Conservation (phyloP, 2,888 invertebrate genomes). For the Cheilosia grossa region DNA sequence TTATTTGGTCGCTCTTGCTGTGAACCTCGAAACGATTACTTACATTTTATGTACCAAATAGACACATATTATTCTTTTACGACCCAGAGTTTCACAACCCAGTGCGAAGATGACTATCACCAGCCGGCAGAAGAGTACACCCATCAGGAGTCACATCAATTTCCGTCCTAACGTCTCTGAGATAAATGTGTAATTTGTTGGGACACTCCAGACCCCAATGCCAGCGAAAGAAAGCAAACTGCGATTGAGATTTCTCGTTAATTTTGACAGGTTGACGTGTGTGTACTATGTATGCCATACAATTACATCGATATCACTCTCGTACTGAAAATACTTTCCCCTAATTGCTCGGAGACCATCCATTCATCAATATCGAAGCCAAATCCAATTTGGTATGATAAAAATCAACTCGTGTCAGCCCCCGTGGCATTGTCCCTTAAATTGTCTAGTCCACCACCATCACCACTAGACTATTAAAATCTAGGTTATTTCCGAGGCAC, state of each 20-base stretch:
- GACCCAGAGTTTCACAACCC: not conserved
- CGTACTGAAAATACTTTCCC: not conserved
- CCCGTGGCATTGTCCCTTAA: conserved; percentile 24
- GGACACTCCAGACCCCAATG: not conserved
- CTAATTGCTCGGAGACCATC: conserved; percentile 1
- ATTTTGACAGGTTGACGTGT: too few species aligned
- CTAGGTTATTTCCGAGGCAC: conserved; percentile 20
- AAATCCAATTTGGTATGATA: conserved; percentile 21
- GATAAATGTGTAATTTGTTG: conserved; percentile 4
- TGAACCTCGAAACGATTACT: conserved; percentile 7
- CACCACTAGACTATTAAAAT: conserved; percentile 42
- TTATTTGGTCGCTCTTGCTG: not conserved
- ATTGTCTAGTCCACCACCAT: conserved; percentile 8
- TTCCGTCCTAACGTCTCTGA: not conserved
- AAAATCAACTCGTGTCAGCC: conserved; percentile 34
- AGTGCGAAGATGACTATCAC: not conserved
- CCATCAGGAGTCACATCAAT: not conserved
- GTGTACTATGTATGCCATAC: too few species aligned
- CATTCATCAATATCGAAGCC: conserved; percentile 38
- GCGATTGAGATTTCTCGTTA: too few species aligned
- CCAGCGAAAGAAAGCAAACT: too few species aligned
- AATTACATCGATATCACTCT: too few species aligned
- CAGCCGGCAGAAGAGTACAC: not conserved
- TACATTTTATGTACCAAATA: conserved; percentile 10
- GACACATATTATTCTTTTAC: conserved; percentile 15